A percentile compares a stretch with the other conserved stretches of the same genome.
These are phyloP conservation scores for Melanerpes formicivorus DNA, from an alignment of 2,113 vertebrate species.

Conservation along the genomic window DNA sequence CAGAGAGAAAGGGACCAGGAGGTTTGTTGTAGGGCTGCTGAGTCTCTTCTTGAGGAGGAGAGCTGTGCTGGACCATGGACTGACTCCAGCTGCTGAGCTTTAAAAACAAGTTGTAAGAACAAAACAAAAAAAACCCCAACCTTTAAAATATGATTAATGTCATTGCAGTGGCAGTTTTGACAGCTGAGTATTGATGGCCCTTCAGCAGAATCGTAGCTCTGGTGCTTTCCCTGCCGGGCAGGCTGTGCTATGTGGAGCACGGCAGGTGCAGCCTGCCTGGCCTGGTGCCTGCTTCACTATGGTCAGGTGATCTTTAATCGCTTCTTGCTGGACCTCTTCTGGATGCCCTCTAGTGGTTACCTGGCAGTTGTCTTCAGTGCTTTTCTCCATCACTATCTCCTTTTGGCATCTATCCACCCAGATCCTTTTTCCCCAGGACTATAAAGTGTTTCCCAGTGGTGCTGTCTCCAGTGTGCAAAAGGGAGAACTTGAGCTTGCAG, in stretches of 20 bases:
- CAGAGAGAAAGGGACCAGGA: not conserved
- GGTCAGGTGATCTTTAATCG: not conserved
- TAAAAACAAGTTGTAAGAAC: not conserved
- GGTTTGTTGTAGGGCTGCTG: not conserved
- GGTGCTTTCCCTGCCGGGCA: not conserved
- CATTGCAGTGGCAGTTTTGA: not conserved
- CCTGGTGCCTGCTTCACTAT: not conserved
- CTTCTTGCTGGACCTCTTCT: not conserved
- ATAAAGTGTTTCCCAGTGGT: rapidly evolving
- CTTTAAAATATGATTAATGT: rapidly evolving
- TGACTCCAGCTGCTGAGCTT: not conserved
- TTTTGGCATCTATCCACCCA: not conserved
- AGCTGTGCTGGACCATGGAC: no score
- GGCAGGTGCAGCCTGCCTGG: not conserved
- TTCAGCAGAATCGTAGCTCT: not conserved
- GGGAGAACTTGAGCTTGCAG: not conserved
- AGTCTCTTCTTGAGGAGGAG: not conserved
- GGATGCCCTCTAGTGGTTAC: conserved; percentile 9
- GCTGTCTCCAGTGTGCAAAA: not conserved
- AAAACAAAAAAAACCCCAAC: not conserved
- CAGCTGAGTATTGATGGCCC: not conserved
- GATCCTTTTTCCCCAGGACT: not conserved
- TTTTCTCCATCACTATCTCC: not conserved
- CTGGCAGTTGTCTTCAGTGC: not conserved
- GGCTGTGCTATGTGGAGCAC: not conserved